These are phyloP conservation scores for Numenius arquata DNA, from an alignment of 2,113 vertebrate species.

Conservation along the genomic window DNA sequence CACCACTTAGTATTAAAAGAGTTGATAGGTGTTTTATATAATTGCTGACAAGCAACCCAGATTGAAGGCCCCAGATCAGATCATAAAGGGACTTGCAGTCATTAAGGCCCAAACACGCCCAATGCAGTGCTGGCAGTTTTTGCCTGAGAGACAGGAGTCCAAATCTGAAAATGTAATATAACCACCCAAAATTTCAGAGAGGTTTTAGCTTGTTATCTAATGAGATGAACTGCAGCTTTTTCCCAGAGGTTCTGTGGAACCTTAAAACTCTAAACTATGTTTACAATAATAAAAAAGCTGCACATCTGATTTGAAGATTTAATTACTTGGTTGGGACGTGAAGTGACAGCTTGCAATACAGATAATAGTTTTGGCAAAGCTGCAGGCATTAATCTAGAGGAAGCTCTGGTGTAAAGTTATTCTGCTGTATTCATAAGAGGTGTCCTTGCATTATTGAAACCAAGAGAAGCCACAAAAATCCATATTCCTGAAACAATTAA, in stretches of 20 bases:
- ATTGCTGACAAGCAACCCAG: not conserved
- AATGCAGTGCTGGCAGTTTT: not conserved
- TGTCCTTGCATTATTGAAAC: not conserved
- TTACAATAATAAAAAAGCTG: not conserved
- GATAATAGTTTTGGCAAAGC: not conserved
- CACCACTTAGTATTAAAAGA: not conserved
- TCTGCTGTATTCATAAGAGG: not conserved
- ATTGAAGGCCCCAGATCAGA: not conserved
- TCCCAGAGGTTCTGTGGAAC: not conserved
- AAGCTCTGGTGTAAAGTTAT: not conserved
- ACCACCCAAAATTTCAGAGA: not conserved
- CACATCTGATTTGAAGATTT: constrained; percentile 9
- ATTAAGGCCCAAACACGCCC: not conserved
- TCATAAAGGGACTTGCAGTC: not conserved
- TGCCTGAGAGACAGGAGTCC: not conserved
- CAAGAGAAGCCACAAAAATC: not conserved
- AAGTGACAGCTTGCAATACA: constrained; percentile 26
- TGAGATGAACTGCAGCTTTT: not conserved
- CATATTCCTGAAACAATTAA: not conserved
- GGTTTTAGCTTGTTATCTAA: not conserved
- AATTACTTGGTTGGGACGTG: not conserved
- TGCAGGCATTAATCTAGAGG: not conserved
- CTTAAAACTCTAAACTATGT: not conserved
- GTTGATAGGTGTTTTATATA: not conserved
- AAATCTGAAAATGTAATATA: not conserved